These are phyloP conservation scores for Craniophora ligustri DNA, from an alignment of 2,888 invertebrate species.

Conservation along the genomic window DNA sequence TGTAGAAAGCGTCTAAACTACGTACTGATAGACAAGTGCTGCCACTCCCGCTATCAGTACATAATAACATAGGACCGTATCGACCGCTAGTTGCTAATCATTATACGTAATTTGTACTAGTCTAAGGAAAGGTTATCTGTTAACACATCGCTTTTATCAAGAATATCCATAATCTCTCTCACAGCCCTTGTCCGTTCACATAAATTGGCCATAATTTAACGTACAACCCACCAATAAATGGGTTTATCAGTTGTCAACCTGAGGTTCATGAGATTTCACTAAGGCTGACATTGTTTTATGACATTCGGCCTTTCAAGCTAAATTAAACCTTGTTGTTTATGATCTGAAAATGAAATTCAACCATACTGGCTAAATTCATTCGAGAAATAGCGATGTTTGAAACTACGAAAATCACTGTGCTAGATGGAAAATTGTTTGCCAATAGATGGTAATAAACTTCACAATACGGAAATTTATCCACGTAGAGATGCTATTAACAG, in stretches of 20 bases:
- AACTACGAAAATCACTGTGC: slow-evolving; percentile 6
- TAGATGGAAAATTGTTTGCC: slow-evolving; percentile 7
- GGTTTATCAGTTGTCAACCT: no score
- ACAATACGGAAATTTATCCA: slow-evolving; percentile 17
- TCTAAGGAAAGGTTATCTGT: slow-evolving; percentile 33
- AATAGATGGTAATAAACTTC: slow-evolving; percentile 20
- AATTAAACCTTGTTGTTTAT: not conserved
- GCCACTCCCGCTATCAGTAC: no score
- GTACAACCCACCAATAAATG: not conserved
- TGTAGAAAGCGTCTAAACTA: no score
- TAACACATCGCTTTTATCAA: slow-evolving; percentile 17
- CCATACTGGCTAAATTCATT: not conserved
- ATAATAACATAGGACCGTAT: slow-evolving; percentile 3
- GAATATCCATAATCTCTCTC: slow-evolving; percentile 17
- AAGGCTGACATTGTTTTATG: not conserved
- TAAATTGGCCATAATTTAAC: slow-evolving; percentile 4
- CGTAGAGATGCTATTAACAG: slow-evolving; percentile 5
- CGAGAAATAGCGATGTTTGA: not conserved
- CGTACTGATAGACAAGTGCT: no score
- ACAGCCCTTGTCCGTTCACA: not conserved
- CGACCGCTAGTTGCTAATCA: slow-evolving; percentile 2
- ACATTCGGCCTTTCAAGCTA: not conserved
- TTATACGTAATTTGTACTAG: slow-evolving; percentile 5
- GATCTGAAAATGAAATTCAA: not conserved
- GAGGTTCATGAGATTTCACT: slow-evolving; percentile 2